Conservation (phyloP, 2,797 vertebrate genomes). For the Pipistrellus nathusii region DNA sequence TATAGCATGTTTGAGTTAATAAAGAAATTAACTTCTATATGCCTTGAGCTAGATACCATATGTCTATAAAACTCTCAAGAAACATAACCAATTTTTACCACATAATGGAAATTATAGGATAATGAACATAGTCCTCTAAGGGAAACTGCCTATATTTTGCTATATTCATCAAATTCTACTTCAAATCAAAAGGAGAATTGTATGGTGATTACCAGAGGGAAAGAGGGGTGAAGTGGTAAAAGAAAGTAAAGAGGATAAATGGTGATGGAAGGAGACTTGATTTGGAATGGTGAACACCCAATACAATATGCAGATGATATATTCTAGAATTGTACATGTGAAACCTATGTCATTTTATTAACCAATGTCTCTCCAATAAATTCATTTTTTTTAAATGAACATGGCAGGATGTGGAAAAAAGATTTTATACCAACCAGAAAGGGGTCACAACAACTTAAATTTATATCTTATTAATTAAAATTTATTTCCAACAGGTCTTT, state of each 20-base stretch:
- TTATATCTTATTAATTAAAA: conserved; percentile 22
- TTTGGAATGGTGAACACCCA: neutral
- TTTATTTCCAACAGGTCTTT: neutral
- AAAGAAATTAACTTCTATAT: neutral
- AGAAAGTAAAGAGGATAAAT: neutral
- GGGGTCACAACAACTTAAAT: neutral
- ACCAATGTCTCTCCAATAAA: neutral
- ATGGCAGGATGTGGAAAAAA: neutral
- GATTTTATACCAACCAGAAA: neutral
- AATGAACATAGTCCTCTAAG: neutral
- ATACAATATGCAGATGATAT: neutral
- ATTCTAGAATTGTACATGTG: neutral
- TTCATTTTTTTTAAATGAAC: too few species aligned
- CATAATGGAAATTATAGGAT: neutral
- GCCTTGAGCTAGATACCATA: neutral
- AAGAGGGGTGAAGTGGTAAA: neutral
- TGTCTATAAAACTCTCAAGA: neutral
- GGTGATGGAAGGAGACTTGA: neutral
- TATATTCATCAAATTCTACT: conserved; percentile 30
- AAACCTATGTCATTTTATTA: neutral
- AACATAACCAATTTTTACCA: neutral
- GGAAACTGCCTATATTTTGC: conserved; percentile 6
- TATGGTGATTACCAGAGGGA: neutral
- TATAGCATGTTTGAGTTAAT: neutral
- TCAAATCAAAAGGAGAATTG: conserved; percentile 47